phyloP scores from a whole-genome alignment of 2,113 vertebrate species.

The Ammodytes dubius region DNA sequence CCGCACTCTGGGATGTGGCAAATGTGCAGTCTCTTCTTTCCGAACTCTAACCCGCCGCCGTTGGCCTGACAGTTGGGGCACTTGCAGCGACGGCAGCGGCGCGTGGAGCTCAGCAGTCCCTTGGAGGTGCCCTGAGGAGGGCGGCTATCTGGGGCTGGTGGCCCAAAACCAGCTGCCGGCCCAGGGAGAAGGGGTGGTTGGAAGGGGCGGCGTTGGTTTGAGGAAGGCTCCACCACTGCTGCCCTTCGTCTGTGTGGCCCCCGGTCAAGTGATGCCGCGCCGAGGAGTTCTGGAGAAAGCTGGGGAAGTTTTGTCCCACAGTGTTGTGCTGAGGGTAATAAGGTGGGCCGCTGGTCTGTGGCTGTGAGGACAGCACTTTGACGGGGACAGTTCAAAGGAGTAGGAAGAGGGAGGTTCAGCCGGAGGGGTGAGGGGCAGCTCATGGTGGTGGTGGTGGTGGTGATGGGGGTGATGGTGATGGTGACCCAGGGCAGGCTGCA shows the following conservation, averaged over 20 bases:
- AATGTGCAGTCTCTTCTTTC: slow-evolving; percentile 89
- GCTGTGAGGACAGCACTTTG: slow-evolving; percentile 85
- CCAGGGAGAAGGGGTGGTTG: slow-evolving; percentile 84
- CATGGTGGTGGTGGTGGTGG: slow-evolving; percentile 86
- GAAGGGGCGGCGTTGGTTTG: slow-evolving; percentile 79
- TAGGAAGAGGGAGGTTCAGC: slow-evolving; percentile 86
- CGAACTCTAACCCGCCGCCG: slow-evolving; percentile 82
- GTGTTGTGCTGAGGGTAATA: slow-evolving; percentile 87
- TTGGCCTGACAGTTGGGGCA: slow-evolving; percentile 90
- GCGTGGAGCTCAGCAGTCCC: slow-evolving; percentile 85
- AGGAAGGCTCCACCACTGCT: slow-evolving; percentile 91
- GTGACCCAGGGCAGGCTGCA: slow-evolving; percentile 84
- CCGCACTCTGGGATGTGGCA: slow-evolving; percentile 91
- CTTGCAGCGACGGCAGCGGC: slow-evolving; percentile 89
- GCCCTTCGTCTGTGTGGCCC: slow-evolving; percentile 83
- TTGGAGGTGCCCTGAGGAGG: slow-evolving; percentile 89
- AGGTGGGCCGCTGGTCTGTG: slow-evolving; percentile 68
- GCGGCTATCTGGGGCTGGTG: slow-evolving; percentile 89
- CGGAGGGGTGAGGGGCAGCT: slow-evolving; percentile 89
- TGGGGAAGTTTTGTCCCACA: slow-evolving; percentile 86
- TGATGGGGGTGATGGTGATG: slow-evolving; percentile 82
- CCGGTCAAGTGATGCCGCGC: slow-evolving; percentile 81
- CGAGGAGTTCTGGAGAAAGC: slow-evolving; percentile 85
- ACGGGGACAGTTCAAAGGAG: slow-evolving; percentile 89
- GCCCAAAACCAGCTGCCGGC: slow-evolving; percentile 86